Evolutionary conservation across 2,888 invertebrate species (phyloP).

Genomic region (Branchipolynoe longqiensis): DNA sequence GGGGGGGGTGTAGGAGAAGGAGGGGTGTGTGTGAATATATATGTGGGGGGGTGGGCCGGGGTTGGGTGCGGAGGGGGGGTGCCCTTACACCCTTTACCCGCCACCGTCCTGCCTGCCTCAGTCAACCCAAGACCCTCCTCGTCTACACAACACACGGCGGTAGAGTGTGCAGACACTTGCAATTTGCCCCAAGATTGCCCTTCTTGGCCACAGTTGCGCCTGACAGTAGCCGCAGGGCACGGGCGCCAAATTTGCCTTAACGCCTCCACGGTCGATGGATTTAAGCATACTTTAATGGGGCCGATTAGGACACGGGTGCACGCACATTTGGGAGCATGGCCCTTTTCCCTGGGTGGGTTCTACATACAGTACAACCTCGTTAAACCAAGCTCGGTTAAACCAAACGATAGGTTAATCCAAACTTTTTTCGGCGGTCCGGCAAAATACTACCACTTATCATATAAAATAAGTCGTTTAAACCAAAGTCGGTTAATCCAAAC

Average conservation of each 20-base stretch:
- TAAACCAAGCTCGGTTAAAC: no score
- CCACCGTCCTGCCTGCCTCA: neutral
- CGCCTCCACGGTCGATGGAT: conserved; percentile 27
- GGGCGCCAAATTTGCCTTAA: conserved; percentile 29
- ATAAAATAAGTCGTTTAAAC: no score
- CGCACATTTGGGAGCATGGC: neutral
- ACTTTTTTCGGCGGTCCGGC: no score
- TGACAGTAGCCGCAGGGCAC: conserved; percentile 28
- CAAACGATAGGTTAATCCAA: no score
- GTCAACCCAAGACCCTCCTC: neutral
- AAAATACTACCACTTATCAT: no score
- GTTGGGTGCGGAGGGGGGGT: neutral
- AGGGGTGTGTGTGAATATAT: no score
- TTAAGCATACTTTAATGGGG: conserved; percentile 40
- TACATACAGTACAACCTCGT: no score
- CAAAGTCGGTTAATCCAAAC: no score
- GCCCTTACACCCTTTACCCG: neutral
- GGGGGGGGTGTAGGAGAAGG: no score
- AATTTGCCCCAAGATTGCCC: conserved; percentile 31
- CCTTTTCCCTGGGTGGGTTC: no score
- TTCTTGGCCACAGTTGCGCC: conserved; percentile 12
- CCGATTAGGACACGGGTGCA: neutral
- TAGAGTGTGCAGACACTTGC: conserved; percentile 11
- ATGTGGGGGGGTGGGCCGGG: no score
- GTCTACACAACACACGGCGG: neutral